A percentile compares a stretch with the other conserved stretches of the same genome.
Conservation (phyloP, 1,140 invertebrate genomes). For the Drosophila willistoni region DNA sequence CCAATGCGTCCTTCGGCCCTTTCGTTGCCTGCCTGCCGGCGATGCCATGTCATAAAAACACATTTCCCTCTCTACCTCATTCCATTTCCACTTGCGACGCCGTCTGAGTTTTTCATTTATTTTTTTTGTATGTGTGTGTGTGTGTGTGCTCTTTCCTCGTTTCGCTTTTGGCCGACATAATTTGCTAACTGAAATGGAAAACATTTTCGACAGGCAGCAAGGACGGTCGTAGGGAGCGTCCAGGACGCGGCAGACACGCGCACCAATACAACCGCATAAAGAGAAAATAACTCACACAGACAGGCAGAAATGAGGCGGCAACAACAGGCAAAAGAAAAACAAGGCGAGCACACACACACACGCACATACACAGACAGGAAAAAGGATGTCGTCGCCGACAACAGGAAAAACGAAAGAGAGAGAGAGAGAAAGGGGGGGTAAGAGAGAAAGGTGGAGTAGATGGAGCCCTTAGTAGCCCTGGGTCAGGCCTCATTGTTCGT, state of each 20-base stretch:
- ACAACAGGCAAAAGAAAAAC: constrained; percentile 30
- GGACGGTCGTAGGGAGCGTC: constrained; percentile 23
- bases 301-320: constrained; percentile 36
- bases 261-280: constrained; percentile 62
- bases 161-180: constrained; percentile 75
- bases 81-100: constrained; percentile 69
- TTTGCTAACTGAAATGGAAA: constrained; percentile 82
- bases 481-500: constrained; percentile 45
- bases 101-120: constrained; percentile 79
- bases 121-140: constrained; percentile 30
- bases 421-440: no score
- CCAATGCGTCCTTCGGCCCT: constrained; percentile 43
- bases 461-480: constrained; percentile 28
- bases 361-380: constrained; percentile 55
- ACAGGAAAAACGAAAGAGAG: constrained; percentile 18
- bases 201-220: constrained; percentile 74
- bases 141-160: constrained; percentile 36
- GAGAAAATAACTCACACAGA: constrained; percentile 51
- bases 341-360: constrained; percentile 22
- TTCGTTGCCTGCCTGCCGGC: constrained; percentile 43
- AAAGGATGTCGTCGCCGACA: constrained; percentile 66
- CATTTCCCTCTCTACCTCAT: constrained; percentile 32
- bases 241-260: constrained; percentile 74
- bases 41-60: constrained; percentile 56
- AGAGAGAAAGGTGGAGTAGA: background rate